phyloP scores from a whole-genome alignment of 2,888 invertebrate genomes.

The Oconnorella tubifera region DNA sequence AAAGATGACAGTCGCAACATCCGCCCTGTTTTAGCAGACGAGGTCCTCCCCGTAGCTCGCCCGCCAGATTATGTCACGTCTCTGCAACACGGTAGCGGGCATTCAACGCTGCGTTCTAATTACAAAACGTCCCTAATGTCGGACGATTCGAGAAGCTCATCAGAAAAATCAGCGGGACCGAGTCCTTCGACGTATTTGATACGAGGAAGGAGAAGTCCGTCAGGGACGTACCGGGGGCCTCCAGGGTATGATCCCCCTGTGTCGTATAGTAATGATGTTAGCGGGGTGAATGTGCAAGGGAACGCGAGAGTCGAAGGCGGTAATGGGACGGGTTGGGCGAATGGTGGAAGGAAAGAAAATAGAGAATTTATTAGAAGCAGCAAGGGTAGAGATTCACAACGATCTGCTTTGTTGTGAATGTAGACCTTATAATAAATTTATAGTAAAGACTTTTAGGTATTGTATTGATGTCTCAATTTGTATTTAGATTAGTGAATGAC shows the following conservation, averaged over 20 bases:
- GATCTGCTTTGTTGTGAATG: not conserved
- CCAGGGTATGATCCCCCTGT: not conserved
- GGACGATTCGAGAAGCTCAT: not conserved
- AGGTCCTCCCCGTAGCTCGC: not conserved
- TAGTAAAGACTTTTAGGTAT: too few relatives aligned
- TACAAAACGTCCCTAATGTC: not conserved
- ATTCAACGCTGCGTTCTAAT: not conserved
- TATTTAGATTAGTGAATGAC: too few relatives aligned
- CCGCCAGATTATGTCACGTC: not conserved
- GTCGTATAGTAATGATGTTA: not conserved
- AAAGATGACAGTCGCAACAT: not conserved
- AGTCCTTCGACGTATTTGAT: not conserved
- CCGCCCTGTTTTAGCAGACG: not conserved
- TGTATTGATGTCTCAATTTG: too few relatives aligned
- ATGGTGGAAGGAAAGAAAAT: not conserved
- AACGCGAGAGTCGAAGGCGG: not conserved
- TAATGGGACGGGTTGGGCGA: not conserved
- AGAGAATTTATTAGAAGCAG: not conserved
- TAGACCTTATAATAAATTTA: too few relatives aligned
- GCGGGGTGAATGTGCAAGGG: not conserved
- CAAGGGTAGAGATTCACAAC: not conserved
- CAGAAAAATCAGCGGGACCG: not conserved
- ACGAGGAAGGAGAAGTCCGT: not conserved
- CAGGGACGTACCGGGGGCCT: not conserved
- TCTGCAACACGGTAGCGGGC: not conserved